Base-by-base conservation (phyloP, 2,888 invertebrate genomes). In the Bombylius discolor region DNA sequence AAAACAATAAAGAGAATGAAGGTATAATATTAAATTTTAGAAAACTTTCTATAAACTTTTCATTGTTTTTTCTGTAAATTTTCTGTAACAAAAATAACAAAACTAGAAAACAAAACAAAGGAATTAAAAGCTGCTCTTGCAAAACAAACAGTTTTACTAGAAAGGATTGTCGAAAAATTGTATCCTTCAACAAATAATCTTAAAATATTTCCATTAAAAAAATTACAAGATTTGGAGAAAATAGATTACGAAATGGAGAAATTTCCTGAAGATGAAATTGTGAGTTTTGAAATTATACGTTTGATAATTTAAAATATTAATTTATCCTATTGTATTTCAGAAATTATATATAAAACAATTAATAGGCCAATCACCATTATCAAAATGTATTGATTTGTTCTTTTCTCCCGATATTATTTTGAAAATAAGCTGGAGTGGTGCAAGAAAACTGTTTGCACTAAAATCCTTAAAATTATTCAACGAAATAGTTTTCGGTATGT, bases 291-390 rank as follows among this genome's bases (percentile, higher is more conserved):
- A 36, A 36, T 2, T 4, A 8, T n/a, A 8, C 2, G 4, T 1
- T 11, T 23, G 9, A 23, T 50, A 14, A 50, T 33, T 12, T 8
- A 23, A 34, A 9, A 14, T 23, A 39, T 6, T 14, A 4, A 23
- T 34, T 34, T 50, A 8, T 39, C 39, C 4, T 5, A 8, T 14
- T 50, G 5, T 39, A 14, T 50, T 23, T 8, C 23, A 50, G 50
- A 50, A 39, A 8, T 14, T 34, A 13, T 36, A 50, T 39, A 50
- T 50, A 7, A 50, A 34, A 39, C 34, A 50, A 39, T 8, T 50
- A 2, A 39, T 39, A 39, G 50, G 50, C n/a, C n/a, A n/a, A 39
- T 9, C 39, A 7, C 39, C 13, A 14, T 5, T 50, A 7, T 23
- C n/a, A 9, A 34, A 50, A 39, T 39, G 36, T 34, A 14, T 50